Evolutionary conservation across 2,797 vertebrate species (phyloP), one percentile per base, ranked within the genome.

Genomic region (Neosalanx taihuensis): DNA sequence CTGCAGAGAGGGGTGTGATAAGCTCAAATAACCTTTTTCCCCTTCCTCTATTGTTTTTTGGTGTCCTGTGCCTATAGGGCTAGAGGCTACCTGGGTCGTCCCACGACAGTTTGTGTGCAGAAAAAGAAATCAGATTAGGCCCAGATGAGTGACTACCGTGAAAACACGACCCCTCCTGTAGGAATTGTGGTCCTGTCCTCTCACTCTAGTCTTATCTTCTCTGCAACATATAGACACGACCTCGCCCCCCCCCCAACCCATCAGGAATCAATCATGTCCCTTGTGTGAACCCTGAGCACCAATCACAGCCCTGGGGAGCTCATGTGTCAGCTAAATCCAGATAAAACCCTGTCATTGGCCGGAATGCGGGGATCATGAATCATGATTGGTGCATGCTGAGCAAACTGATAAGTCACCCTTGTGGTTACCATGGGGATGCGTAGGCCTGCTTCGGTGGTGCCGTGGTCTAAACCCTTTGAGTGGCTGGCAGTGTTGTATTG

Each of bases 381-480:
- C 30, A 63, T 58, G 23, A 23, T 46, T 30, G 5, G 31, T 26
- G 29, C 7, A 17, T 65, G 35, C 64, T 17, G 57, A 49, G 58
- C 56, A 53, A 41, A 62, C 33, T 49, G 13, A 46, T 67, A 73
- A 46, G 57, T 17, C 56, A 58, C 46, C 26, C 31, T 20, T 4
- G 26, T 30, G 26, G 64, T 72, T 59, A 59, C 35, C 26, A 65
- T 72, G 71, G 49, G 46, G 56, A 67, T 17, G 56, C 56, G 3
- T 31, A 33, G 53, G 31, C n/a, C 3, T 37, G 23, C 30, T 26
- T 57, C 26, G 7, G 41, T 20, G 51, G 31, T 20, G 23, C 23
- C 10, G 23, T 49, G 6, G 13, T 26, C 20, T 33, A 4, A 35
- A 23, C 53, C 9, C 29, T 15, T 29, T 20, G 20, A 58, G 18